Evolutionary conservation across 2,113 vertebrate genomes (phyloP), one percentile per base, ranked within the genome.

Genomic region (Prunella himalayana): DNA sequence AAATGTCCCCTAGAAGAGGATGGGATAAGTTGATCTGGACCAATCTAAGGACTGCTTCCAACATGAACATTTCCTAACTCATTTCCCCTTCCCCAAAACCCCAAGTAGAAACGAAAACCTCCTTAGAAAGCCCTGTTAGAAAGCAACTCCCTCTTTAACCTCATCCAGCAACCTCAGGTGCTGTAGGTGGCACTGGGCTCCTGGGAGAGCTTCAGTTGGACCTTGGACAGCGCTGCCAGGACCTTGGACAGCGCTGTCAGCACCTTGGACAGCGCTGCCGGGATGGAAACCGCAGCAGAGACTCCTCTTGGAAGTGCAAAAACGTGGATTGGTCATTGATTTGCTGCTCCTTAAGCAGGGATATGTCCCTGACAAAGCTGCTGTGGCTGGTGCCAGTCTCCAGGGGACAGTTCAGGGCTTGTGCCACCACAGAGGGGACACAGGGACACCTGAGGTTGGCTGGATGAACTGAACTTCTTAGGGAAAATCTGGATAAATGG

Each of bases 151-250:
- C 35, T 24, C 13, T 41, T 60, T 6, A 37, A 35, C 6, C 47
- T 47, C n/a, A 6, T 6, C 4, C 2, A 49, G 39, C 7, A 25
- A 0, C 3, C 5, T 20, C 33, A 2, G 0, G 6, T 39, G 10
- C 22, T 78, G 44, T 44, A 28, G 61, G 8, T 28, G 56, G 22
- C 35, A 1, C 33, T 0, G 66, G 51, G 27, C 13, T 76, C 44
- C 37, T 3, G 30, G 3, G 30, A 22, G 14, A 39, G 9, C 27
- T 25, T 39, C 2, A 3, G 5, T 31, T 24, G 65, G 39, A 50
- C 28, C 25, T 5, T 2, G 57, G 19, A 10, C 13, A 45, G 19
- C 19, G 0, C 16, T 35, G 16, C 8, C 4, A 0, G 25, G 3
- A 50, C 25, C 47, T 37, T 2, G 53, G 22, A 9, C 23, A 39